Evolutionary conservation across 2,113 vertebrate genomes (phyloP).

Genomic region (Lampris megalopsis): DNA sequence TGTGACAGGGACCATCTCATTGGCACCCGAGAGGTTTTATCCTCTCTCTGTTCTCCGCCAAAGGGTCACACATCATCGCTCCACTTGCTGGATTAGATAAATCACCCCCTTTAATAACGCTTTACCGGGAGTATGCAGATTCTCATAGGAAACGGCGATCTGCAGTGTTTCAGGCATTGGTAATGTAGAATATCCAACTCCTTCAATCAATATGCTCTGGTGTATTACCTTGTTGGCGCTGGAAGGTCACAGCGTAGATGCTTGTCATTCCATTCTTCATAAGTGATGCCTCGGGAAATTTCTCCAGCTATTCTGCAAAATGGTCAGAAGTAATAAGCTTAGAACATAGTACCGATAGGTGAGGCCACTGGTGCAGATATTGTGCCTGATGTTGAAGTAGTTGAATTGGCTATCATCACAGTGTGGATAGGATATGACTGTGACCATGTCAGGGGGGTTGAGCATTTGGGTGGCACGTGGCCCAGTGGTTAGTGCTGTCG

Average conservation of each 20-base stretch:
- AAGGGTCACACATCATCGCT: slow-evolving; percentile 51
- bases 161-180: slow-evolving; percentile 10
- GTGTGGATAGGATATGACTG: no score
- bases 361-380: no score
- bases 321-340: slow-evolving; percentile 13
- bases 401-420: no score
- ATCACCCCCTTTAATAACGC: slow-evolving; percentile 64
- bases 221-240: slow-evolving; percentile 39
- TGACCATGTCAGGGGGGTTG: no score
- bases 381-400: no score
- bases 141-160: slow-evolving; percentile 48
- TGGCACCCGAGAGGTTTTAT: slow-evolving; percentile 57
- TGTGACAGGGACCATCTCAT: slow-evolving; percentile 56
- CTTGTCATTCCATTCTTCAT: slow-evolving; percentile 1
- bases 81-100: slow-evolving; percentile 51
- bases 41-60: slow-evolving; percentile 28
- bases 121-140: slow-evolving; percentile 43
- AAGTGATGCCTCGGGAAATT: slow-evolving; percentile 8
- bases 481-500: no score
- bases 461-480: no score
- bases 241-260: slow-evolving; percentile 40
- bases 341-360: background rate
- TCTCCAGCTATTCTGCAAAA: background rate
- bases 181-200: slow-evolving; percentile 56
- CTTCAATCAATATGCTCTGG: slow-evolving; percentile 26